These are phyloP conservation scores for Orius insidiosus DNA, from an alignment of 1,140 invertebrate species.

Conservation along the genomic window DNA sequence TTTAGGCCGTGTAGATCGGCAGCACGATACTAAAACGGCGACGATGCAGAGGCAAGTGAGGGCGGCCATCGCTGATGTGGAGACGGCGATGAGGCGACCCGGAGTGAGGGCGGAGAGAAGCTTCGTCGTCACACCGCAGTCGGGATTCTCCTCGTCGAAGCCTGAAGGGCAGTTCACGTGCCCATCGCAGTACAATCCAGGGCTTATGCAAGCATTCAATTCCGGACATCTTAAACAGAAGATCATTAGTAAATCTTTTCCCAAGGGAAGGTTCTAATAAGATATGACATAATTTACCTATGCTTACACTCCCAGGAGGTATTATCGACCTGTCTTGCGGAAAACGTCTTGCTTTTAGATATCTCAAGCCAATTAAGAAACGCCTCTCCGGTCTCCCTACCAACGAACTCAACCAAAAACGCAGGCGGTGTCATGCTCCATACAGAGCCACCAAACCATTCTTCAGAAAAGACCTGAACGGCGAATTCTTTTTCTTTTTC, in stretches of 20 bases:
- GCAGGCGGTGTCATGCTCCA: conserved; percentile 29
- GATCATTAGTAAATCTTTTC: no score
- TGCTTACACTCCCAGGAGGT: conserved; percentile 7
- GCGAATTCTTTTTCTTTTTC: conserved; percentile 43
- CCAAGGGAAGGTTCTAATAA: no score
- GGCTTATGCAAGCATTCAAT: conserved; percentile 71
- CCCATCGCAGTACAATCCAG: conserved; percentile 74
- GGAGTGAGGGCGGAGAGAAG: conserved; percentile 23
- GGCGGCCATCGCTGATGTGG: conserved; percentile 20
- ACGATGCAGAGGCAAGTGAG: conserved; percentile 10
- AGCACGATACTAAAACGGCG: conserved; percentile 18
- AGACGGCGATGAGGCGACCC: conserved; percentile 25
- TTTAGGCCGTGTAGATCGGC: conserved; percentile 31
- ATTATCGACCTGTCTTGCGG: conserved; percentile 22
- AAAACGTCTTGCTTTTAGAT: conserved; percentile 45
- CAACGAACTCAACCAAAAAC: conserved; percentile 53
- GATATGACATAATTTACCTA: conserved; percentile 10
- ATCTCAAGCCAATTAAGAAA: conserved; percentile 61
- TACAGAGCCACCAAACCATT: conserved; percentile 31
- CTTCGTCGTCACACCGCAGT: conserved; percentile 41
- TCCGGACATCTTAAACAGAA: conserved; percentile 51
- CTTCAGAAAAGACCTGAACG: conserved; percentile 55
- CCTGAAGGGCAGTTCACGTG: conserved; percentile 67
- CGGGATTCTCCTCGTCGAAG: conserved; percentile 55
- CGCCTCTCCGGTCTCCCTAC: conserved; percentile 47